Percentiles rank a stretch among this genome's conserved stretches.
phyloP scores from a whole-genome alignment of 2,797 vertebrate species.

The Anisognathus igniventris region DNA sequence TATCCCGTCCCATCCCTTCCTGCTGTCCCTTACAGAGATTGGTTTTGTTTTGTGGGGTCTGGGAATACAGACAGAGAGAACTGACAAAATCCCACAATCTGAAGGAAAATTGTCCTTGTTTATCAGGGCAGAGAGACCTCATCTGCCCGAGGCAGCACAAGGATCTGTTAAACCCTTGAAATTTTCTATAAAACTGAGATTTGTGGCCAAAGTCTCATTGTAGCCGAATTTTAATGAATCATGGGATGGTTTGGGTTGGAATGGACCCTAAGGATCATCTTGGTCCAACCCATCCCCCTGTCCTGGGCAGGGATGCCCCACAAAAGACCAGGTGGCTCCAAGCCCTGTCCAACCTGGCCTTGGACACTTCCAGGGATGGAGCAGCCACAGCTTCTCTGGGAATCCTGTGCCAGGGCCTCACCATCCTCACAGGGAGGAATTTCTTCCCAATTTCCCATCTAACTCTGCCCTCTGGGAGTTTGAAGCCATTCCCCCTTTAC shows the following conservation, averaged over 20 bases:
- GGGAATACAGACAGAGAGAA: neutral
- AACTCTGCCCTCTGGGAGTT: rapidly evolving
- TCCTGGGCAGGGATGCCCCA: rapidly evolving
- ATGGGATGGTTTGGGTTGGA: neutral
- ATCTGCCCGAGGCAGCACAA: rapidly evolving
- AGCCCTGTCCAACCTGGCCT: rapidly evolving
- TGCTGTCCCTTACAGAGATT: neutral
- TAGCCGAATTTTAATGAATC: rapidly evolving
- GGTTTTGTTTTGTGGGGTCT: neutral
- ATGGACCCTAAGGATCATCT: neutral
- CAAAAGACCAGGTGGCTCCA: rapidly evolving
- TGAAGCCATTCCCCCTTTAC: neutral
- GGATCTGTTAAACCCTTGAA: neutral
- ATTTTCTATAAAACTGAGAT: neutral
- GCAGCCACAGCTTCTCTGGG: neutral
- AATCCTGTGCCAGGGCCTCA: rapidly evolving
- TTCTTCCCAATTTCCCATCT: neutral
- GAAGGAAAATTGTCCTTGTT: neutral
- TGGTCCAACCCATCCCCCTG: neutral
- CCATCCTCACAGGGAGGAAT: neutral
- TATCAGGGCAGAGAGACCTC: neutral
- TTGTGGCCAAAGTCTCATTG: neutral
- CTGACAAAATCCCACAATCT: neutral
- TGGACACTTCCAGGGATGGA: neutral
- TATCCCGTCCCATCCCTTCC: neutral